Percentiles rank a stretch among this genome's conserved stretches.
Conservation (phyloP, 2,113 vertebrate genomes). For the Macquaria australasica region DNA sequence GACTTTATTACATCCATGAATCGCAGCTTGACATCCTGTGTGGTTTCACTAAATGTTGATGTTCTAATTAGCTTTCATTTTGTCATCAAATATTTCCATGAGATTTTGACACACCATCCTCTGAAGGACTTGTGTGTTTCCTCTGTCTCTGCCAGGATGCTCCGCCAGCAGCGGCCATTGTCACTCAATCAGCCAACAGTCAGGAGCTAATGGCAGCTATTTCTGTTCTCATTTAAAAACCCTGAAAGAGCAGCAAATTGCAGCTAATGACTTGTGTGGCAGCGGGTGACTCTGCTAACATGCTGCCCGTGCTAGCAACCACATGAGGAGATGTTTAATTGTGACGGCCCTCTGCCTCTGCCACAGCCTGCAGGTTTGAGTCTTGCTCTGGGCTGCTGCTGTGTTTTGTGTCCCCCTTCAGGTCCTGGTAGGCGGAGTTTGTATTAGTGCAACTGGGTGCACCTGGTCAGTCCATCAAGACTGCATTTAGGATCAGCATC, state of each 20-base stretch:
- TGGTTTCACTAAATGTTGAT: neutral
- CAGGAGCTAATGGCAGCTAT: constrained; percentile 38
- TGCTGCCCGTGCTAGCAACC: neutral
- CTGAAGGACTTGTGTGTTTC: neutral
- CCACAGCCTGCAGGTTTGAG: no score
- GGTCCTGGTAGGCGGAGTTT: no score
- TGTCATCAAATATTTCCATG: neutral
- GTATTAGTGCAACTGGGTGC: no score
- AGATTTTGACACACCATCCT: neutral
- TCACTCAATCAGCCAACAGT: constrained; percentile 31
- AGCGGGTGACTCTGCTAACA: neutral
- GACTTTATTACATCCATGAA: neutral
- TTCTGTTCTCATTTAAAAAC: constrained; percentile 41
- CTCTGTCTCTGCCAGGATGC: neutral
- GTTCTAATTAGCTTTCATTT: neutral
- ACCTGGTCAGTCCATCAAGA: no score
- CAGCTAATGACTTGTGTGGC: constrained; percentile 31
- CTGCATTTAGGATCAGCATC: no score
- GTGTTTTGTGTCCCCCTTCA: no score
- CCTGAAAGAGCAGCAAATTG: constrained; percentile 36
- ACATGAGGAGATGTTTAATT: neutral
- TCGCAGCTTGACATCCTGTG: neutral
- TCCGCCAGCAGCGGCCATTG: constrained; percentile 16
- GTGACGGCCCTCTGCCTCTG: no score
- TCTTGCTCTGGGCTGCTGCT: no score